These are phyloP conservation scores for Pomacea maculata DNA, from an alignment of 1,140 invertebrate species.

Conservation along the genomic window DNA sequence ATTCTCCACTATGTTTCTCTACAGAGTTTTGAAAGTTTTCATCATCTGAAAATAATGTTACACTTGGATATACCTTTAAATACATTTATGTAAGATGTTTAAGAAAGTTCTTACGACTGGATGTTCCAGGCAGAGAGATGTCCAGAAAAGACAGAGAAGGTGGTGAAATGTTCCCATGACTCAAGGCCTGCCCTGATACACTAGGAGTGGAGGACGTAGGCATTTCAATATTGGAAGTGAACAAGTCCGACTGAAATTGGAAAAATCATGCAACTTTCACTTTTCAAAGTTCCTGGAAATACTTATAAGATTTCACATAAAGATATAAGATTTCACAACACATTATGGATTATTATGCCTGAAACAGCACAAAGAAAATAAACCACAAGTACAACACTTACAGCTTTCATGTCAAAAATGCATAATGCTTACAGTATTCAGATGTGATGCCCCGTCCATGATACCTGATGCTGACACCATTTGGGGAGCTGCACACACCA, in stretches of 20 bases:
- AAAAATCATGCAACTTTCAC: not conserved
- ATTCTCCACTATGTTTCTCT: too few relatives aligned
- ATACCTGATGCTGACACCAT: not conserved
- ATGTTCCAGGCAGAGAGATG: constrained; percentile 41
- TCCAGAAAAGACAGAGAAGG: constrained; percentile 46
- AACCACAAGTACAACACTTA: not conserved
- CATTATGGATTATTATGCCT: not conserved
- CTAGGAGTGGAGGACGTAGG: constrained; percentile 7
- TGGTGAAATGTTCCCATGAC: constrained; percentile 30
- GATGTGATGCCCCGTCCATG: not conserved
- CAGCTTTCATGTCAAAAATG: not conserved
- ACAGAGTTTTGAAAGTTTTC: too few relatives aligned
- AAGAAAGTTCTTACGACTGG: constrained; percentile 10
- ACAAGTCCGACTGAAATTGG: constrained; percentile 17
- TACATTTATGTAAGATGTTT: too few relatives aligned
- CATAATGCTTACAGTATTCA: constrained; percentile 1
- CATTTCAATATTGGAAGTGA: constrained; percentile 16
- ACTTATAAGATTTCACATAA: too few relatives aligned
- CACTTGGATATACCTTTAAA: too few relatives aligned
- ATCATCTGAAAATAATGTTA: too few relatives aligned
- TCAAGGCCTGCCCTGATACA: constrained; percentile 8
- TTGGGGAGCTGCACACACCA: not conserved
- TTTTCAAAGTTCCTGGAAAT: not conserved
- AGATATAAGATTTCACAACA: not conserved
- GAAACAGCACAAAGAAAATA: not conserved